Evolutionary conservation across 2,113 vertebrate species (phyloP), one percentile per base, ranked within the genome.

Genomic region (Hippotragus niger): DNA sequence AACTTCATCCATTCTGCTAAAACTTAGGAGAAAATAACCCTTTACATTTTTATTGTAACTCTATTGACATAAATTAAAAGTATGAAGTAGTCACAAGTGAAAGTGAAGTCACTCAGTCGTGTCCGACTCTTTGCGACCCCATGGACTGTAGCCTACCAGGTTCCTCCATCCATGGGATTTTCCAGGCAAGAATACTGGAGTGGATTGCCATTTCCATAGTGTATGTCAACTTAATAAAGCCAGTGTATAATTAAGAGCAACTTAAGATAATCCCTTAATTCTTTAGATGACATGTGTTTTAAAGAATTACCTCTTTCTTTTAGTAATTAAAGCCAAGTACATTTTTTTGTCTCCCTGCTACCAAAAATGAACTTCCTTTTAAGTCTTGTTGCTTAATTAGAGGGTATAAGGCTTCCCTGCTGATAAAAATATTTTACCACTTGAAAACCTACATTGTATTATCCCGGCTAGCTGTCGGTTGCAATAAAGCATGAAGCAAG

Each of bases 311-410:
- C 40, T 57, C 55, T 92, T 94, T 94, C 16, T 87, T 97, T 94
- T 71, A 31, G 60, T 94, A 96, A 95, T 95, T 96, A 97, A 94
- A 94, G 11, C n/a, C 80, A 97, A 71, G 76, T 50, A 91, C 78
- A 0, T 10, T 53, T 94, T 94, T 62, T 27, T 40, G 98, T 95
- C 96, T 97, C 90, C 90, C 91, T 94, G 84, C 29, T 47, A 90
- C 52, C 2, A 97, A 97, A 71, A 98, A 97, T 93, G 7, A 97
- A 95, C 23, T 25, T 3, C n/a, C 53, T 96, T 88, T 91, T 92
- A 52, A 33, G 95, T 80, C 64, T 97, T 94, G 67, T 58, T 98
- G 88, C 89, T 97, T 87, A 98, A 15, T 95, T 96, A 98, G 95
- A 55, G 80, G 45, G 53, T 94, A 31, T 83, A 96, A 92, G 84